Conservation (phyloP, 2,888 invertebrate genomes). For the Philaethria dido region DNA sequence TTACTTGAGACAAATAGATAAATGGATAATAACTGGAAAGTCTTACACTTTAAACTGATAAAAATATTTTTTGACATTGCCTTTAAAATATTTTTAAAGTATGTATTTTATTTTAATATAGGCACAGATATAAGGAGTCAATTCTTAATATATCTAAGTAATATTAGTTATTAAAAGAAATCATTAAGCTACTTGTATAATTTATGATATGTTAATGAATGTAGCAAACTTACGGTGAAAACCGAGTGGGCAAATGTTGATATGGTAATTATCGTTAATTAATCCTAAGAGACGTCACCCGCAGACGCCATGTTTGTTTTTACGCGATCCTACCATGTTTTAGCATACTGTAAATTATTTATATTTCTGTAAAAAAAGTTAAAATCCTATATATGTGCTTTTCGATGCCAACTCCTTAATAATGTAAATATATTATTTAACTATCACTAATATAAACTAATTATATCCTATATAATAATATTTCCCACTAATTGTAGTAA, state of each 20-base stretch:
- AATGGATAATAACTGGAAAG: too few relatives aligned
- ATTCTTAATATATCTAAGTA: background rate
- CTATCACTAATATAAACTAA: too few relatives aligned
- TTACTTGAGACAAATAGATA: too few relatives aligned
- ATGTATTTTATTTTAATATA: too few relatives aligned
- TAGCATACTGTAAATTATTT: slow-evolving; percentile 14
- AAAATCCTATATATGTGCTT: background rate
- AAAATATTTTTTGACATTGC: background rate
- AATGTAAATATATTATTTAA: too few relatives aligned
- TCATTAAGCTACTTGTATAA: background rate
- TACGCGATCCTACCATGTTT: slow-evolving; percentile 12
- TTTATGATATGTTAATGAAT: slow-evolving; percentile 9
- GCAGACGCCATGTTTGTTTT: slow-evolving; percentile 27
- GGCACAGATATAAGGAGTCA: too few relatives aligned
- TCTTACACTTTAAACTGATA: too few relatives aligned
- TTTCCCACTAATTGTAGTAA: too few relatives aligned
- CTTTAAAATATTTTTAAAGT: background rate
- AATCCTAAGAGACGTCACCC: slow-evolving; percentile 29
- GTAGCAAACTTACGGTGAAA: slow-evolving; percentile 8
- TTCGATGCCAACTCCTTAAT: background rate
- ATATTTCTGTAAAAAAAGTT: background rate
- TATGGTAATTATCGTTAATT: slow-evolving; percentile 34
- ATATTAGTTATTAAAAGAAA: background rate
- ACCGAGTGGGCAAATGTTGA: slow-evolving; percentile 28
- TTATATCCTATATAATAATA: too few relatives aligned